Evolutionary conservation across 2,888 invertebrate species (phyloP).

Genomic region (Netelia virgata): DNA sequence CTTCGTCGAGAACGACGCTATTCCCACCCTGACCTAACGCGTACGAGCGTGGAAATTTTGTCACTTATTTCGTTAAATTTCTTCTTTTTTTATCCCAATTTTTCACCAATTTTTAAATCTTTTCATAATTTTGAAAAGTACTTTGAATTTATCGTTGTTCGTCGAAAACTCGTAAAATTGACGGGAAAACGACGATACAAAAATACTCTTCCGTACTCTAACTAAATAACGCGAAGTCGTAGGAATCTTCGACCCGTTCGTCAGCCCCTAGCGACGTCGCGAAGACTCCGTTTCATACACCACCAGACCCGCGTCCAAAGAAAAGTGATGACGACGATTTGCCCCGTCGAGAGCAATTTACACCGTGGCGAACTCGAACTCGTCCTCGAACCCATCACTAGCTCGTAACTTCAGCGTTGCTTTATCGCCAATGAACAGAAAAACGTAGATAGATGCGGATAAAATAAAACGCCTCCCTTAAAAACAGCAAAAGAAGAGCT

Average conservation of each 20-base stretch:
- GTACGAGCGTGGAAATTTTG: too few relatives aligned
- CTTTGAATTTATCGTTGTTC: too few relatives aligned
- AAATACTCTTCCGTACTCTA: too few relatives aligned
- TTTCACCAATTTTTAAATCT: too few relatives aligned
- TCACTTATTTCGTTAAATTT: too few relatives aligned
- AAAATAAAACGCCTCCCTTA: neutral
- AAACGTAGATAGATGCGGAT: neutral
- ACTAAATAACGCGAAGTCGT: neutral
- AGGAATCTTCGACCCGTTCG: neutral
- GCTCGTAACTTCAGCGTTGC: conserved; percentile 8
- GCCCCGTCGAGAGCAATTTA: conserved; percentile 23
- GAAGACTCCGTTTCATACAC: neutral
- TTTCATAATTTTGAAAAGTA: too few relatives aligned
- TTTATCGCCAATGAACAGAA: conserved; percentile 35
- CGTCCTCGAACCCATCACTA: conserved; percentile 28
- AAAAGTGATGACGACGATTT: conserved; percentile 55
- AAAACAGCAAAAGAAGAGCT: neutral
- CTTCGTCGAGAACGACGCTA: neutral
- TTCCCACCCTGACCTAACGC: neutral
- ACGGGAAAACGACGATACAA: too few relatives aligned
- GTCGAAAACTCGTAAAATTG: too few relatives aligned
- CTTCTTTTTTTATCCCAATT: too few relatives aligned
- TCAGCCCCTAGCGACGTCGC: too few relatives aligned
- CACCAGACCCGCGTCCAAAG: neutral
- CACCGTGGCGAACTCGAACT: conserved; percentile 3